These are phyloP conservation scores for Fukomys damarensis DNA, from an alignment of 2,113 vertebrate species.

Conservation along the genomic window DNA sequence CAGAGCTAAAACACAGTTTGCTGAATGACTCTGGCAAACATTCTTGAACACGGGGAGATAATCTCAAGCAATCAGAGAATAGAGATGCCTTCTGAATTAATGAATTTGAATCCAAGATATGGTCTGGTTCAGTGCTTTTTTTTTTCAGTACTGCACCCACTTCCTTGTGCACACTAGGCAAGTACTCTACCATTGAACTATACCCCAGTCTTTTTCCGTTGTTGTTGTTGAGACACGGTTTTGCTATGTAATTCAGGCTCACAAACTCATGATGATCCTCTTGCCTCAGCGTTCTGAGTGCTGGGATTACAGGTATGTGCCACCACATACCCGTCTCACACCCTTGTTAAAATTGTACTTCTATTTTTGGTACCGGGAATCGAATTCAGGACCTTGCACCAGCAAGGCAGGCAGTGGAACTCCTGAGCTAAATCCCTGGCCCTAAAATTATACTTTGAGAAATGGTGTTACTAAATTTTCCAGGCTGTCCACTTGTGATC, in stretches of 20 bases:
- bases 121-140: neutral
- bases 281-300: neutral
- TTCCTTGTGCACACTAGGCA: neutral
- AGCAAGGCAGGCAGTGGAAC: no score
- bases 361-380: no score
- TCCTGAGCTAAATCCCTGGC: no score
- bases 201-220: neutral
- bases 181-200: neutral
- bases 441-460: no score
- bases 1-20: neutral
- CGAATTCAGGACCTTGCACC: no score
- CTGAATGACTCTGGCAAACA: neutral
- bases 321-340: neutral
- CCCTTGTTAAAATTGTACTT: no score
- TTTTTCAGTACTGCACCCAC: neutral
- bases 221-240: neutral
- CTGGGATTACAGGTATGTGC: neutral
- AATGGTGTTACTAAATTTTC: neutral
- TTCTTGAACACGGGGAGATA: neutral
- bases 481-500: neutral
- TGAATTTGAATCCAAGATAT: neutral
- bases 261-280: neutral
- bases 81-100: neutral
- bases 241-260: neutral
- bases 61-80: neutral